Percentiles rank a stretch among this genome's conserved stretches.
Conservation (phyloP, 2,888 invertebrate species). For the Tiliacea citrago region DNA sequence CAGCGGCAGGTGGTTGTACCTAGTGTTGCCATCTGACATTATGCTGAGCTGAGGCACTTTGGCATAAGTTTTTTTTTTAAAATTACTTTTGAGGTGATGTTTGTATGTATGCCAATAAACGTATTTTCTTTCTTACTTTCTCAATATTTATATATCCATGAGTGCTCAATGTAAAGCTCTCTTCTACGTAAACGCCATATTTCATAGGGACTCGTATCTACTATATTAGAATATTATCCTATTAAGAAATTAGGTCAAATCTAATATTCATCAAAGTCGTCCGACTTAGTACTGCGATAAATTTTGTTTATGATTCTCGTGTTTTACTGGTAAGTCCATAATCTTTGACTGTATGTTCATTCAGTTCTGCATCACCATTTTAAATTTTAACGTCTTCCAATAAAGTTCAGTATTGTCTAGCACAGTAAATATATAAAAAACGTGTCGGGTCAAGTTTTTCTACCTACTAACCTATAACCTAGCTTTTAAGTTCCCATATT, state of each 20-base stretch:
- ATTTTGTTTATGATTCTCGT: conserved; percentile 27
- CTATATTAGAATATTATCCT: background rate
- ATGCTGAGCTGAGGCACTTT: background rate
- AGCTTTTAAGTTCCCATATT: conserved; percentile 57
- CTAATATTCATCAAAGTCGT: background rate
- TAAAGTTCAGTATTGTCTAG: conserved; percentile 25
- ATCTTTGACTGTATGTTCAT: background rate
- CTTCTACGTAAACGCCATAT: background rate
- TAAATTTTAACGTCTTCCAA: background rate
- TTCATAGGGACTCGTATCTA: background rate
- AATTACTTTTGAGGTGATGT: background rate
- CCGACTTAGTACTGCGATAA: background rate
- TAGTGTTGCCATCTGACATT: background rate
- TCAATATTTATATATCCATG: background rate
- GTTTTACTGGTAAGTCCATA: conserved; percentile 21
- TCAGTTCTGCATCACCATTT: background rate
- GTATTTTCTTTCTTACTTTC: background rate
- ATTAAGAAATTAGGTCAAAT: conserved; percentile 10
- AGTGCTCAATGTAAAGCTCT: background rate
- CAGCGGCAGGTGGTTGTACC: background rate
- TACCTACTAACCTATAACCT: conserved; percentile 57
- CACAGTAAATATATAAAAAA: conserved; percentile 45
- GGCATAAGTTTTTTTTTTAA: no score
- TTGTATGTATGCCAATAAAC: background rate
- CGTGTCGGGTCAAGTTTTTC: conserved; percentile 57